These are phyloP conservation scores for Diadumene lineata DNA, from an alignment of 92 coral and sea anemone genomes.

Conservation along the genomic window DNA sequence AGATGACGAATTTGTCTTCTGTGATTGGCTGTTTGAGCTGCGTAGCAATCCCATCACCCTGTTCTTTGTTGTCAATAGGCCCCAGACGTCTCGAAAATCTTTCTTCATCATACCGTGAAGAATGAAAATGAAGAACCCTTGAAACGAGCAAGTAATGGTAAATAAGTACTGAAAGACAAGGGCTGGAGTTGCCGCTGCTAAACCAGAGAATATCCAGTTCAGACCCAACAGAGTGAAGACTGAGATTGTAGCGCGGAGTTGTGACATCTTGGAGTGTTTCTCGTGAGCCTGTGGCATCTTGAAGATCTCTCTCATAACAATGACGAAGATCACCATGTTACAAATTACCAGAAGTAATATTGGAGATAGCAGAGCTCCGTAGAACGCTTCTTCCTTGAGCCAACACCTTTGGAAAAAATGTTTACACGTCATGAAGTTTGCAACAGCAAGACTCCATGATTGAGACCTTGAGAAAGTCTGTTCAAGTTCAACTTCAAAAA, in stretches of 20 bases:
- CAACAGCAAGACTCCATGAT: no score
- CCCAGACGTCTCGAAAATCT: constrained; percentile 92
- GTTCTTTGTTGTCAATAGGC: constrained; percentile 47
- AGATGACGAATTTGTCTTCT: constrained; percentile 49
- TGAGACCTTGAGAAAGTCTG: no score
- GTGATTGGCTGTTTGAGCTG: constrained; percentile 38
- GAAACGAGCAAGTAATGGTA: constrained; percentile 91
- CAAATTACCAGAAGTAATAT: constrained; percentile 76
- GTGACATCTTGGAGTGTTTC: constrained; percentile 68
- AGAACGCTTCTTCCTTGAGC: constrained; percentile 75
- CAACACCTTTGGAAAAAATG: constrained; percentile 67
- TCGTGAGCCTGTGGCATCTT: constrained; percentile 76
- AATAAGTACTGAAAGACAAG: constrained; percentile 82
- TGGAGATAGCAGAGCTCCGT: constrained; percentile 87
- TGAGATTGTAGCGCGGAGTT: constrained; percentile 87
- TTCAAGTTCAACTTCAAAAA: no score
- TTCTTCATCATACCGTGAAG: constrained; percentile 90
- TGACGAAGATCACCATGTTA: constrained; percentile 65
- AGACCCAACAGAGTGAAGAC: constrained; percentile 91
- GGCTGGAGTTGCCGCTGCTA: constrained; percentile 77
- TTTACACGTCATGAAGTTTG: no score
- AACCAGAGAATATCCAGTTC: constrained; percentile 92
- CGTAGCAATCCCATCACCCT: constrained; percentile 62
- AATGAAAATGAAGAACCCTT: constrained; percentile 81
- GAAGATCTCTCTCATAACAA: constrained; percentile 92